Evolutionary conservation across 2,113 vertebrate species (phyloP).

Genomic region (Xyliphius kryptos): DNA sequence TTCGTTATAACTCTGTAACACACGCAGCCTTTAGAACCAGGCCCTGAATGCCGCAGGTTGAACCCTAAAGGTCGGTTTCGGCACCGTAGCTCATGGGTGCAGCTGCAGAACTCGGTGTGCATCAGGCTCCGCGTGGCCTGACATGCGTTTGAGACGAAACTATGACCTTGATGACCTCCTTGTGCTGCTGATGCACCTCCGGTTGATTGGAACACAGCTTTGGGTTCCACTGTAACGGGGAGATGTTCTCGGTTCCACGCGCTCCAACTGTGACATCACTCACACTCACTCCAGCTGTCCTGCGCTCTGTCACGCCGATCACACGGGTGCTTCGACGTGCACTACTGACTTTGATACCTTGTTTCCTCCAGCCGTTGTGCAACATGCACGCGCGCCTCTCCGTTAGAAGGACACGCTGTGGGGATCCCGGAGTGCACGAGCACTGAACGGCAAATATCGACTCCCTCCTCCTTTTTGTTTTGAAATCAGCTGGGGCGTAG

Average conservation of each 20-base stretch:
- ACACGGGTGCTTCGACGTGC: constrained; percentile 57
- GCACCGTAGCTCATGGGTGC: too few relatives aligned
- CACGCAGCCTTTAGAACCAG: too few relatives aligned
- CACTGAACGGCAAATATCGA: constrained; percentile 55
- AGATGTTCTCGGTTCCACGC: background rate
- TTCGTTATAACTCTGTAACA: too few relatives aligned
- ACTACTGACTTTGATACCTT: constrained; percentile 26
- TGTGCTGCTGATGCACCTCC: too few relatives aligned
- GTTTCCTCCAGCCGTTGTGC: constrained; percentile 34
- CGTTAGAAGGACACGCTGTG: constrained; percentile 27
- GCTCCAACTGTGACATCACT: background rate
- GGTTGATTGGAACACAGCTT: background rate
- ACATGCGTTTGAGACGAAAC: too few relatives aligned
- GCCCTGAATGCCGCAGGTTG: too few relatives aligned
- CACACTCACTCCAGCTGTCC: constrained; percentile 29
- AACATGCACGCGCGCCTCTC: constrained; percentile 49
- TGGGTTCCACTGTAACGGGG: background rate
- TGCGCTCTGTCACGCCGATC: constrained; percentile 45
- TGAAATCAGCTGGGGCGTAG: background rate
- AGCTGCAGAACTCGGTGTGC: too few relatives aligned
- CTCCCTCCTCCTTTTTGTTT: constrained; percentile 34
- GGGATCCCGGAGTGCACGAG: constrained; percentile 18
- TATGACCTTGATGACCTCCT: too few relatives aligned
- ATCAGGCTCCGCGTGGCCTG: too few relatives aligned
- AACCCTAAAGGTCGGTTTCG: too few relatives aligned